Evolutionary conservation across 2,113 vertebrate species (phyloP).

Genomic region (Chrysemys picta): DNA sequence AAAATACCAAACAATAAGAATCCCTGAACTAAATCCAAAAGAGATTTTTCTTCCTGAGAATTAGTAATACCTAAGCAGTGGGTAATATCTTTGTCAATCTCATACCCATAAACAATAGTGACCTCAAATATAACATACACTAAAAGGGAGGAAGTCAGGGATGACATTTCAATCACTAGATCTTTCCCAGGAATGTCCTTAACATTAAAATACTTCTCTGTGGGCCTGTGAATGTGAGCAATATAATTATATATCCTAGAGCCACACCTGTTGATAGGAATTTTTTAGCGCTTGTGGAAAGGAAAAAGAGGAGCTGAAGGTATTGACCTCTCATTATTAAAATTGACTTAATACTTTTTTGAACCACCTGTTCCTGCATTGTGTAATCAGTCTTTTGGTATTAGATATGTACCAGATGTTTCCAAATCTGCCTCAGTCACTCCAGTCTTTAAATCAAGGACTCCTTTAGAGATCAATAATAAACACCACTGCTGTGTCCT

Average conservation of each 20-base stretch:
- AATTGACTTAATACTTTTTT: slow-evolving; percentile 67
- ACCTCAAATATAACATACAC: not conserved
- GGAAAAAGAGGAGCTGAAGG: slow-evolving; percentile 53
- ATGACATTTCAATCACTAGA: not conserved
- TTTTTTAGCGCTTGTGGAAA: slow-evolving; percentile 57
- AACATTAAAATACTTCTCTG: not conserved
- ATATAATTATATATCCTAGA: slow-evolving; percentile 16
- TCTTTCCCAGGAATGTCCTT: not conserved
- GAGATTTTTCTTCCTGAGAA: not conserved
- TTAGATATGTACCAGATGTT: slow-evolving; percentile 75
- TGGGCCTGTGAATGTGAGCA: slow-evolving; percentile 4
- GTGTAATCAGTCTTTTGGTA: slow-evolving; percentile 51
- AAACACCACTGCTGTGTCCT: not conserved
- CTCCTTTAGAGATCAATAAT: slow-evolving; percentile 7
- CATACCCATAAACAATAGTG: not conserved
- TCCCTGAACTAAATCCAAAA: not conserved
- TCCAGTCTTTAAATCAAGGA: not conserved
- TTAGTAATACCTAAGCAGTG: not conserved
- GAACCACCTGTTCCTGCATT: slow-evolving; percentile 65
- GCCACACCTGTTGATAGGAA: slow-evolving; percentile 58
- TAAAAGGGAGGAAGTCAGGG: not conserved
- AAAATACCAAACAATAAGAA: not conserved
- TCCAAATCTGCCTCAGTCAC: slow-evolving; percentile 12
- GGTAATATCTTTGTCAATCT: not conserved
- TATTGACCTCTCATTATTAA: slow-evolving; percentile 70